These are phyloP conservation scores for Naso thynnoides DNA, from an alignment of 2,797 vertebrate species.

Conservation along the genomic window DNA sequence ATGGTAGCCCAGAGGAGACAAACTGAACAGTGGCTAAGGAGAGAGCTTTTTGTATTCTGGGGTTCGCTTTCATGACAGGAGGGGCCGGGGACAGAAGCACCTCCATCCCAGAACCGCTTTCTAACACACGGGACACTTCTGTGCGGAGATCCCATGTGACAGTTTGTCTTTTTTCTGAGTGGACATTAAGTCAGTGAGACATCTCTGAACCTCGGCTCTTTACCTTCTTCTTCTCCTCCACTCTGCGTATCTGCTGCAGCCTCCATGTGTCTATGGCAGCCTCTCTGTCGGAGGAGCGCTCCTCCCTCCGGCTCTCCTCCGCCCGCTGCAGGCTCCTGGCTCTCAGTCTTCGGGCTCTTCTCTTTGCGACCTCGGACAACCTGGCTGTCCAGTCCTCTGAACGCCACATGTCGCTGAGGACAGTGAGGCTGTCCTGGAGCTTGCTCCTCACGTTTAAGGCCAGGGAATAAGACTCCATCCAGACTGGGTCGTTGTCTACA, in stretches of 20 bases:
- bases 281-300: conserved; percentile 81
- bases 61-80: no score
- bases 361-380: conserved; percentile 75
- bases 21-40: no score
- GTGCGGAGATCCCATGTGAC: no score
- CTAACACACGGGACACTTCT: no score
- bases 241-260: conserved; percentile 87
- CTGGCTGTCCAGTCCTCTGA: conserved; percentile 73
- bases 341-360: conserved; percentile 79
- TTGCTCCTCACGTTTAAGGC: conserved; percentile 59
- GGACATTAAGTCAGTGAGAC: no score
- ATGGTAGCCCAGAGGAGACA: no score
- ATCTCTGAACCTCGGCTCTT: no score
- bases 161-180: no score
- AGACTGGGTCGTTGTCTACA: conserved; percentile 73
- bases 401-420: conserved; percentile 66
- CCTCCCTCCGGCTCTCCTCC: conserved; percentile 77
- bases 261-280: conserved; percentile 90
- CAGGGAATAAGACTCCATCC: conserved; percentile 69
- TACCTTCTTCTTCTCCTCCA: conserved; percentile 93
- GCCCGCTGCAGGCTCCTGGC: conserved; percentile 63
- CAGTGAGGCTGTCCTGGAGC: conserved; percentile 64
- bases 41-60: no score
- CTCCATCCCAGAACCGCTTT: no score
- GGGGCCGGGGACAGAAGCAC: no score